Percentiles rank a stretch among this genome's conserved stretches.
Conservation (phyloP, 2,113 vertebrate genomes). For the Sialia sialis region DNA sequence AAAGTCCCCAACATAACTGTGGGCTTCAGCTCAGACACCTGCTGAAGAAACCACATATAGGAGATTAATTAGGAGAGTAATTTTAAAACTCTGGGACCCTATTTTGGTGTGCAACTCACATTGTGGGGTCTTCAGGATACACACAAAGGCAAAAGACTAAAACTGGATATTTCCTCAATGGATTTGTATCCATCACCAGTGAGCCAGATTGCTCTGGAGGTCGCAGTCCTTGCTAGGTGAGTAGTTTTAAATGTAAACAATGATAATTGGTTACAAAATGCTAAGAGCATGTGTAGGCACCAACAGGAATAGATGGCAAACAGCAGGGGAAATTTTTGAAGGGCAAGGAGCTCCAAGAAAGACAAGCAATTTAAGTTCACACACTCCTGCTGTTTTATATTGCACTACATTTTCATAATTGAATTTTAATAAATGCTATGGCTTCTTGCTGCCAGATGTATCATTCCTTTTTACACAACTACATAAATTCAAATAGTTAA, state of each 20-base stretch:
- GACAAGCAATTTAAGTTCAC: not conserved
- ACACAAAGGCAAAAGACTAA: not conserved
- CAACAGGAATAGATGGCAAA: not conserved
- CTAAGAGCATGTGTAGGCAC: not conserved
- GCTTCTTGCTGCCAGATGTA: not conserved
- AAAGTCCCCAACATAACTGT: not conserved
- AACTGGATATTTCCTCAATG: not conserved
- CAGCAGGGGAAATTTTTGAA: not conserved
- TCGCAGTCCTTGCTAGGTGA: rapidly evolving
- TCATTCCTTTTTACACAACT: not conserved
- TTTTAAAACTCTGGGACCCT: not conserved
- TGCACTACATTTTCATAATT: not conserved
- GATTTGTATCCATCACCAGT: not conserved
- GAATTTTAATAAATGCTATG: not conserved
- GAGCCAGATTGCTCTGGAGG: not conserved
- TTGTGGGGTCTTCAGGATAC: not conserved
- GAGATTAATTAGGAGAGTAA: not conserved
- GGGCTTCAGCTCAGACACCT: not conserved
- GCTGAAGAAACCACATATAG: not conserved
- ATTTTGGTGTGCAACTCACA: not conserved
- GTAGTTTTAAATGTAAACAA: not conserved
- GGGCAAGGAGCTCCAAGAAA: not conserved
- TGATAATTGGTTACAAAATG: not conserved
- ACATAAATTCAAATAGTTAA: not conserved
- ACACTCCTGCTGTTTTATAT: not conserved